These are phyloP conservation scores for Brachionus paranguensis DNA, from an alignment of 1,140 invertebrate genomes.

Conservation along the genomic window DNA sequence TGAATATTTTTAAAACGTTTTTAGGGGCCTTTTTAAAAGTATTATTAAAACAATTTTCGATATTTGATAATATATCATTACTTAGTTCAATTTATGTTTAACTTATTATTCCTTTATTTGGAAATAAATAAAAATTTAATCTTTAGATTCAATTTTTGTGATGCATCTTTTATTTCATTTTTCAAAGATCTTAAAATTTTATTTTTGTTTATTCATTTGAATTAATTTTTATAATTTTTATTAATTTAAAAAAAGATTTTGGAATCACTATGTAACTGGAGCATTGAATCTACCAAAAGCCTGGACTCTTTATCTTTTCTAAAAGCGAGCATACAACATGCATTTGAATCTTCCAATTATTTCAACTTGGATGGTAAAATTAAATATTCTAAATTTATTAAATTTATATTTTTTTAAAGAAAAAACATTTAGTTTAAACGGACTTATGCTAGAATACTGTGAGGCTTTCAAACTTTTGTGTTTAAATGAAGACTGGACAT, in stretches of 20 bases:
- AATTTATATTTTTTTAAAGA: not conserved
- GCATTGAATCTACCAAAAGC: not conserved
- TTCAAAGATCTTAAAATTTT: not conserved
- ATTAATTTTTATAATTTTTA: not conserved
- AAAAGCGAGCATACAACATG: not conserved
- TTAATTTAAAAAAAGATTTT: not conserved
- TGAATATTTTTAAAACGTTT: too few species aligned
- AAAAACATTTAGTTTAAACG: not conserved
- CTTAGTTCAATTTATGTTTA: too few species aligned
- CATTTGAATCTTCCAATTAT: not conserved
- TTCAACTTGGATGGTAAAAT: not conserved
- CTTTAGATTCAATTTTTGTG: too few species aligned
- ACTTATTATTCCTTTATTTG: too few species aligned
- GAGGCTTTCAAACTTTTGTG: constrained; percentile 11
- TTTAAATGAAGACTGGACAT: not conserved
- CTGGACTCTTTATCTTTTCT: not conserved
- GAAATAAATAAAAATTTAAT: too few species aligned
- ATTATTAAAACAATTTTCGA: too few species aligned
- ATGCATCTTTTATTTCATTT: too few species aligned
- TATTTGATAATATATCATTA: too few species aligned
- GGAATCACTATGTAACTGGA: not conserved
- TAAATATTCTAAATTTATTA: too few species aligned
- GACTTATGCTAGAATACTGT: not conserved
- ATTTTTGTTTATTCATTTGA: not conserved
- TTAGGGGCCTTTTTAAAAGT: too few species aligned